Conservation (phyloP, 2,113 vertebrate species). For the Cyprinodon tularosa region DNA sequence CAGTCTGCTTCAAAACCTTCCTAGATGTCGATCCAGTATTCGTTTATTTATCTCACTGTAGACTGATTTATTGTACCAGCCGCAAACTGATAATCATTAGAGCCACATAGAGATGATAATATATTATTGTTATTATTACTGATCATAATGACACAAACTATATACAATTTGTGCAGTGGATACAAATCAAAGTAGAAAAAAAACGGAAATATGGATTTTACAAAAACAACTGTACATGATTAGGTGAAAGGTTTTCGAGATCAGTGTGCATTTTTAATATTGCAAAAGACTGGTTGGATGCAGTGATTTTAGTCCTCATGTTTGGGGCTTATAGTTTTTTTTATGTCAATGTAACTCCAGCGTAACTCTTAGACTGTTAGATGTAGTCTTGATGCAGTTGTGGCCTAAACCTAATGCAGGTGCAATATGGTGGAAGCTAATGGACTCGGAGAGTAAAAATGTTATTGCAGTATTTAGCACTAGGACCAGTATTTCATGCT, state of each 20-base stretch:
- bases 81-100: not conserved
- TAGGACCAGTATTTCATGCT: not conserved
- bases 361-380: not conserved
- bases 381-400: not conserved
- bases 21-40: too few species aligned
- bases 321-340: not conserved
- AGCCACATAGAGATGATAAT: not conserved
- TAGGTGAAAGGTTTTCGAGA: not conserved
- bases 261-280: not conserved
- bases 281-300: not conserved
- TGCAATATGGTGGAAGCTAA: not conserved
- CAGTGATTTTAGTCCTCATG: too few species aligned
- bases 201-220: not conserved
- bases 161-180: too few species aligned
- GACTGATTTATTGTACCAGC: not conserved
- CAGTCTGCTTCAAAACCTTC: not conserved
- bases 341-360: not conserved
- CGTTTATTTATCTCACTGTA: not conserved
- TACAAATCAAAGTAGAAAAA: not conserved
- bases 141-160: too few species aligned
- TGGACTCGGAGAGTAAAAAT: not conserved
- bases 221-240: not conserved
- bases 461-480: not conserved
- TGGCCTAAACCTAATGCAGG: not conserved
- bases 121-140: too few species aligned